phyloP scores from a whole-genome alignment of 2,113 vertebrate species.

The Melierax canorus region DNA sequence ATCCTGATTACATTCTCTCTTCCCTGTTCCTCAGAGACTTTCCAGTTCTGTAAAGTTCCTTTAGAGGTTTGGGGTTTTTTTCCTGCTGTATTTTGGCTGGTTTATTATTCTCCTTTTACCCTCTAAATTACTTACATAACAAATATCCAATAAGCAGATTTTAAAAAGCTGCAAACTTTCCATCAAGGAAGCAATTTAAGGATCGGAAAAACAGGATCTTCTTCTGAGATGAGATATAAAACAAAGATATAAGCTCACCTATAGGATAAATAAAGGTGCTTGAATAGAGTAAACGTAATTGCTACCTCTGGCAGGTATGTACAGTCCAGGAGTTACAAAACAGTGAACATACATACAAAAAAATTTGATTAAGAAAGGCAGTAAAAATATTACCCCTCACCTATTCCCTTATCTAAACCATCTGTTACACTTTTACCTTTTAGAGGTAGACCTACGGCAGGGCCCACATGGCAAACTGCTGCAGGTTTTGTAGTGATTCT shows the following conservation, averaged over 20 bases:
- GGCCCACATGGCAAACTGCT: background rate
- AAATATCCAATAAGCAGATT: background rate
- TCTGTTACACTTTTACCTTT: background rate
- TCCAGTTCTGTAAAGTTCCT: background rate
- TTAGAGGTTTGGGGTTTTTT: fast-evolving
- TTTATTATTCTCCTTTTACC: background rate
- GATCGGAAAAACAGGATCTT: background rate
- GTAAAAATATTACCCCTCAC: background rate
- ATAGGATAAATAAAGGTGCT: background rate
- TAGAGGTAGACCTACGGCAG: background rate
- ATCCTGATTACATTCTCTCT: background rate
- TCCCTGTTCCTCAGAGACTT: background rate
- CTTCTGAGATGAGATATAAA: background rate
- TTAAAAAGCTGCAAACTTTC: background rate
- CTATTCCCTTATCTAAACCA: background rate
- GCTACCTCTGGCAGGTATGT: background rate
- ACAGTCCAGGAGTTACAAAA: background rate
- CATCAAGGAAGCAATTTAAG: background rate
- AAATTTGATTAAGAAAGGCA: background rate
- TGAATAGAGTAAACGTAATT: background rate
- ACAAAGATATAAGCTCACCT: background rate
- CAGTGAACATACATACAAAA: background rate
- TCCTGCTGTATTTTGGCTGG: background rate
- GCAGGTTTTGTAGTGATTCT: background rate
- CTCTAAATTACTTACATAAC: background rate